Base-by-base conservation (phyloP, 2,888 invertebrate genomes). In the Erebia epiphron region DNA sequence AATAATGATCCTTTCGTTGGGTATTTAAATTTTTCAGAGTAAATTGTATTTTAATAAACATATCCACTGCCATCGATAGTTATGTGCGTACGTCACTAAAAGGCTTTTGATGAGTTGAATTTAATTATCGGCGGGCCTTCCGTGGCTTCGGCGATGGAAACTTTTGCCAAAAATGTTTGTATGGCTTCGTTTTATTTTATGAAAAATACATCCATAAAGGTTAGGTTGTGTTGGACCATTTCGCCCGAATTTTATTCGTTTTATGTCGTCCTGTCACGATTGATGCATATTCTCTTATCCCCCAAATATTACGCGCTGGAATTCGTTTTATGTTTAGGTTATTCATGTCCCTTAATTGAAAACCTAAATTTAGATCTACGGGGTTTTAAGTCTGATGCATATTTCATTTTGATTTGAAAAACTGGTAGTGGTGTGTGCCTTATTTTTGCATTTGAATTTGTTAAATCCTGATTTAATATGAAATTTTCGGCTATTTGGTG, bases 31-130 rank as follows among this genome's bases (percentile, higher is more conserved):
- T 46, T 46, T 1, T 0, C 16, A 52, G n/a, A n/a, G n/a, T 14
- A 8, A 49, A 46, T 35, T 35, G 14, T 64, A 52, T 65, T 65
- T 56, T 65, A 64, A 56, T 56, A 26, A 26, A 26, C 26, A 26
- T 26, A 26, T 26, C 26, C 26, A 70, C 62, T 10, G 21, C 1
- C 9, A 75, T 76, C 76, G 74, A 76, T 76, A 78, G 75, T 71
- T 69, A 64, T 70, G 64, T 67, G 71, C 71, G 73, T 67, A 70
- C 73, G 75, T 75, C 79, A 81, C 82, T 80, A 80, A 79, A 80
- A 77, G 76, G 78, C 77, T 73, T 75, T 75, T 76, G 77, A 76
- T 75, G 75, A 79, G 76, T 75, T 76, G 70, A 74, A 75, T 78
- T 76, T 77, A 78, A 79, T 79, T 78, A 78, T 75, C 75, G 75